These are phyloP conservation scores for Neotragus pygmaeus DNA, from an alignment of 2,113 vertebrate genomes.

Conservation along the genomic window DNA sequence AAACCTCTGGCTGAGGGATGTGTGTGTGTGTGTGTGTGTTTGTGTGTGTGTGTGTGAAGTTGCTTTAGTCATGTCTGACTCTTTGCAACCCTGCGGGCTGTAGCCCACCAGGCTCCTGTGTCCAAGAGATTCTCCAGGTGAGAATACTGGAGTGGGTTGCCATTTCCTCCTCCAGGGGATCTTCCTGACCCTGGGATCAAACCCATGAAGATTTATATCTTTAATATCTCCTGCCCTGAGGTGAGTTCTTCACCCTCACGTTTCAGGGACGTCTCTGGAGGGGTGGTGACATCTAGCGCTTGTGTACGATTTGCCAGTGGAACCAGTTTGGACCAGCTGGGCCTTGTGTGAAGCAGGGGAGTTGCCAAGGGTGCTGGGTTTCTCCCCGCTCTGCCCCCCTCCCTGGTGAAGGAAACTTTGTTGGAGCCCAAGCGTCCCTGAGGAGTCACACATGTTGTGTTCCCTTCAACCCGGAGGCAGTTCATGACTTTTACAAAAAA, in stretches of 20 bases:
- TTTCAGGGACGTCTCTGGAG: neutral
- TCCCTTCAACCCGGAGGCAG: accelerated
- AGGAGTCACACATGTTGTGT: accelerated
- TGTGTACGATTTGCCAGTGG: accelerated
- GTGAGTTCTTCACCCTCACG: accelerated
- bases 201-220: too few relatives aligned
- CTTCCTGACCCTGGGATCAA: neutral
- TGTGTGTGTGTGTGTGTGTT: too few relatives aligned
- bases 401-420: neutral
- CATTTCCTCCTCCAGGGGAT: neutral
- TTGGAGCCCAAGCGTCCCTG: neutral
- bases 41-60: too few relatives aligned
- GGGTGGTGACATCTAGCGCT: neutral
- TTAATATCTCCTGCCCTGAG: neutral
- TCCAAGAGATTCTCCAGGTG: neutral
- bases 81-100: neutral
- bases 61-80: neutral
- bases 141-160: neutral
- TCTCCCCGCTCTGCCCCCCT: accelerated
- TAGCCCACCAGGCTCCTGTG: neutral
- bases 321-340: neutral
- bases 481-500: neutral
- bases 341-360: accelerated
- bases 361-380: neutral
- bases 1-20: neutral